Evolutionary conservation across 1,140 invertebrate genomes (phyloP).

Genomic region (Drosophila rufa): DNA sequence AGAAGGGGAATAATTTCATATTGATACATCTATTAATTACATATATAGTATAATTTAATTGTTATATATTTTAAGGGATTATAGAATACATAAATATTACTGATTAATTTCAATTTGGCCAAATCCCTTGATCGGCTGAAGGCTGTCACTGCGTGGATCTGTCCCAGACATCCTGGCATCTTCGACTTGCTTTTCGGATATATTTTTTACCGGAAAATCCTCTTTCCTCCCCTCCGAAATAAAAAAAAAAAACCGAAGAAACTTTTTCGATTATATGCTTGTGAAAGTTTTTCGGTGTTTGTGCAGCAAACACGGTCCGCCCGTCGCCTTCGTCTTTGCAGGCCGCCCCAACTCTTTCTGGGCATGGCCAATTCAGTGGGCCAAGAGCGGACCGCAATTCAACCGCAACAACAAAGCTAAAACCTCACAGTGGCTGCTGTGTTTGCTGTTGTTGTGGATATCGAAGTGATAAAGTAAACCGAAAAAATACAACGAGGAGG

Average conservation of each 20-base stretch:
- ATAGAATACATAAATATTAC: too few species aligned
- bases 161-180: not conserved
- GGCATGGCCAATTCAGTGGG: conserved; percentile 33
- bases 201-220: conserved; percentile 17
- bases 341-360: conserved; percentile 9
- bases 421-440: conserved; percentile 22
- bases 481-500: conserved; percentile 3
- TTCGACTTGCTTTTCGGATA: conserved; percentile 24
- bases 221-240: not conserved
- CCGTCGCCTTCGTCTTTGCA: conserved; percentile 2
- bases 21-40: not conserved
- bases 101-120: not conserved
- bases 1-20: too few species aligned
- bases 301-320: conserved; percentile 37
- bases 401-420: conserved; percentile 52
- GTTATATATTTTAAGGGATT: too few species aligned
- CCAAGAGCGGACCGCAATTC: conserved; percentile 64
- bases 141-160: conserved; percentile 8
- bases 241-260: conserved; percentile 32
- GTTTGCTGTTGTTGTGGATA: conserved; percentile 42
- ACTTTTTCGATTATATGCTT: conserved; percentile 84
- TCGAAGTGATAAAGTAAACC: conserved; percentile 60
- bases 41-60: not conserved
- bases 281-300: conserved; percentile 77
- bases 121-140: conserved; percentile 16